Evolutionary conservation across 2,113 vertebrate species (phyloP).

Genomic region (Dicentrarchus labrax): DNA sequence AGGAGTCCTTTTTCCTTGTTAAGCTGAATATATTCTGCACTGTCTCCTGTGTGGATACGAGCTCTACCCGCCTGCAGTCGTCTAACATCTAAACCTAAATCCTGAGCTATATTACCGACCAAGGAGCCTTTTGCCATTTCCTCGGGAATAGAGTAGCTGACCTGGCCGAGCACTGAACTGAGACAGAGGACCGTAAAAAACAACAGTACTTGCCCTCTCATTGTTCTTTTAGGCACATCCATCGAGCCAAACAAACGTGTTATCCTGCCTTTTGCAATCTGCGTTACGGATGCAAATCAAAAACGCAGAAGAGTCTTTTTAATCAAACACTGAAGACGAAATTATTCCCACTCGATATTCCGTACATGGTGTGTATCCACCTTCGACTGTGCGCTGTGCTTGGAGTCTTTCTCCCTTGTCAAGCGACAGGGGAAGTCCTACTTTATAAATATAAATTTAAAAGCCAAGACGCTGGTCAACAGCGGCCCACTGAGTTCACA

Average conservation of each 20-base stretch:
- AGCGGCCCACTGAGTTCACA: constrained; percentile 90
- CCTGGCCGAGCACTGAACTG: constrained; percentile 44
- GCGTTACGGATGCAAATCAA: neutral
- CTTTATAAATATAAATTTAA: neutral
- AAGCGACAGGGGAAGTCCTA: constrained; percentile 9
- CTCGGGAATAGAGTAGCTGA: constrained; percentile 68
- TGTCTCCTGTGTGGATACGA: constrained; percentile 63
- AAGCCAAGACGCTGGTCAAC: constrained; percentile 83
- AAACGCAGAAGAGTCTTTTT: fast-evolving
- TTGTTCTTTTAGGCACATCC: constrained; percentile 53
- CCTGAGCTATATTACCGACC: constrained; percentile 66
- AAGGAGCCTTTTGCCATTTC: constrained; percentile 71
- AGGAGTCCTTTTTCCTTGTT: constrained; percentile 63
- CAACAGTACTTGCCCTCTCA: constrained; percentile 69
- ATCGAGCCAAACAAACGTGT: neutral
- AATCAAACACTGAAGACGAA: neutral
- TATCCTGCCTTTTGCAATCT: neutral
- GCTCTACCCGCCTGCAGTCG: constrained; percentile 58
- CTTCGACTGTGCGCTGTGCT: neutral
- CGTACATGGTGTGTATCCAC: neutral
- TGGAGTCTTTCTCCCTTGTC: neutral
- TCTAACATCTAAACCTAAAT: constrained; percentile 67
- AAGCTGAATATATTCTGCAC: constrained; percentile 53
- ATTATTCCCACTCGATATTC: constrained; percentile 13
- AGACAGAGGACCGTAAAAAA: constrained; percentile 51